Evolutionary conservation across 2,113 vertebrate genomes (phyloP).

Genomic region (Gambusia affinis): DNA sequence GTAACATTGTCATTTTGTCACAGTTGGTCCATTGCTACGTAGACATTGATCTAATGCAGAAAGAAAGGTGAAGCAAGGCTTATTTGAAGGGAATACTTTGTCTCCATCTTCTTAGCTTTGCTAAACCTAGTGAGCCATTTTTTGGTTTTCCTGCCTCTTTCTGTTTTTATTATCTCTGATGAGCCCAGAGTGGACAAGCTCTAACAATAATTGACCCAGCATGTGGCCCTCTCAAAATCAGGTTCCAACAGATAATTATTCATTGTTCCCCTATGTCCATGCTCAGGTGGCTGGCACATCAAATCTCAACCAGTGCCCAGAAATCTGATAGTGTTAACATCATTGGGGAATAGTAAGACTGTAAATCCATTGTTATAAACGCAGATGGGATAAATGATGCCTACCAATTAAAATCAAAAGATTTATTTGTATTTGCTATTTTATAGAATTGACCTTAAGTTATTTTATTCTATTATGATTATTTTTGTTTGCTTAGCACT

Average conservation of each 20-base stretch:
- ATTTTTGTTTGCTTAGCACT: not conserved
- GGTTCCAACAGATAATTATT: conserved; percentile 42
- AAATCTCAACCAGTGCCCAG: conserved; percentile 41
- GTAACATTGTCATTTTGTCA: conserved; percentile 37
- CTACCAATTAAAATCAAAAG: conserved; percentile 67
- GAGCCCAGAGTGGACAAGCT: conserved; percentile 32
- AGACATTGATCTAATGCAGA: conserved; percentile 19
- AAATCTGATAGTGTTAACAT: conserved; percentile 63
- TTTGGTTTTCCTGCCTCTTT: conserved; percentile 10
- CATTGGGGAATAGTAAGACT: conserved; percentile 53
- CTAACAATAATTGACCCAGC: conserved; percentile 55
- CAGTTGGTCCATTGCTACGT: conserved; percentile 31
- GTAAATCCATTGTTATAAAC: conserved; percentile 61
- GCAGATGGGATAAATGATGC: conserved; percentile 52
- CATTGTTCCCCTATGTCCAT: conserved; percentile 15
- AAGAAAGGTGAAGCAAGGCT: conserved; percentile 13
- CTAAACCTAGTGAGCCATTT: conserved; percentile 10
- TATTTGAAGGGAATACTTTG: conserved; percentile 44
- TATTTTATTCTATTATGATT: not conserved
- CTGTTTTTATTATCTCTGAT: conserved; percentile 29
- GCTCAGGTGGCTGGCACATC: conserved; percentile 51
- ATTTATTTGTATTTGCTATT: not conserved
- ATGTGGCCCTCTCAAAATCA: conserved; percentile 40
- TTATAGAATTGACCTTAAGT: too few species aligned
- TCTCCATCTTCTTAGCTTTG: conserved; percentile 40